Conservation (phyloP, 1,140 invertebrate species). For the Nixonia krombeini region DNA sequence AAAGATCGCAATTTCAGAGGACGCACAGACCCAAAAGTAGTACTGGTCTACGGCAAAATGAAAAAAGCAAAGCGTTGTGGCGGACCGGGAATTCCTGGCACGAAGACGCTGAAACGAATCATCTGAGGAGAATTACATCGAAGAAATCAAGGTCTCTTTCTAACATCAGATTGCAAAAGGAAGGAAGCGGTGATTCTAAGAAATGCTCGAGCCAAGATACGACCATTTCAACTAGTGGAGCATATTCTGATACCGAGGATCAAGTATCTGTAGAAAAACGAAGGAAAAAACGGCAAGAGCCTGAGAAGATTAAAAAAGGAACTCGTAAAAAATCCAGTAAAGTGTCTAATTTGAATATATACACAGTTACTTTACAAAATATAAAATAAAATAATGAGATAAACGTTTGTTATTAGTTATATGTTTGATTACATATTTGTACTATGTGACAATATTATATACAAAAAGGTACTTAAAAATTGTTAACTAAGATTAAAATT, state of each 20-base stretch:
- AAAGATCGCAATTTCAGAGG: too few species aligned
- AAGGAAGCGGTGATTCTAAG: background rate
- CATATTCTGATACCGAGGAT: constrained; percentile 20
- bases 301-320: constrained; percentile 13
- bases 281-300: constrained; percentile 7
- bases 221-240: constrained; percentile 7
- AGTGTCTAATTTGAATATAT: constrained; percentile 1
- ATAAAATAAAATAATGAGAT: background rate
- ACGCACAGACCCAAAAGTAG: too few species aligned
- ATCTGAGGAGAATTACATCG: background rate
- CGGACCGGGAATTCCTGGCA: too few species aligned
- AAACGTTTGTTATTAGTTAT: too few species aligned
- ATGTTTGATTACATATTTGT: too few species aligned
- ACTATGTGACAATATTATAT: too few species aligned
- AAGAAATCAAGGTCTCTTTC: constrained; percentile 15
- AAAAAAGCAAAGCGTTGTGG: too few species aligned
- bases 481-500: too few species aligned
- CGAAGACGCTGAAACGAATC: too few species aligned
- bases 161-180: background rate
- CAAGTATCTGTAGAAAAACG: constrained; percentile 5
- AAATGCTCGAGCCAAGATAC: constrained; percentile 19
- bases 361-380: background rate
- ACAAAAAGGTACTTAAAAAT: too few species aligned
- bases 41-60: too few species aligned
- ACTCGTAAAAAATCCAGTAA: constrained; percentile 33